Evolutionary conservation across 2,888 invertebrate species (phyloP), one percentile per base, ranked within the genome.

Genomic region (Subacronicta megacephala): DNA sequence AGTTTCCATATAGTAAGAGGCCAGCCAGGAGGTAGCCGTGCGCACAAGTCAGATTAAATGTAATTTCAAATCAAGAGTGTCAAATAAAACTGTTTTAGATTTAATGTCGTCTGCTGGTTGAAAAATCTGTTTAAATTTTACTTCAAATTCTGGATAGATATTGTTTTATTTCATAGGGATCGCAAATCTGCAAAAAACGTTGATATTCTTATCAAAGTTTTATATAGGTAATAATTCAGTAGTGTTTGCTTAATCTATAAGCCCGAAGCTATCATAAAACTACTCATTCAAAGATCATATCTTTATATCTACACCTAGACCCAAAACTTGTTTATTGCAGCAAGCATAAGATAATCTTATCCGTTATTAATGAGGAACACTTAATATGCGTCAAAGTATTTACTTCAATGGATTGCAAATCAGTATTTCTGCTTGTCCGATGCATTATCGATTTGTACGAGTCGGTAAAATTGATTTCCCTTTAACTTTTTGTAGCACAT

Each of bases 331-430:
- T 66, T 60, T 65, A 50, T 51, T 50, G 18, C 38, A 38, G 45
- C 44, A 35, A 38, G 23, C 40, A 53, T 55, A 37, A 67, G 62
- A 53, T 26, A 10, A 26, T 42, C 56, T 61, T 61, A 61, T 49
- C 42, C 31, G 47, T 65, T 64, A 72, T 68, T 60, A 68, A 77
- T 70, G 54, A 55, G 23, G 38, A 65, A 29, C 26, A 46, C 51
- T 75, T 62, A 55, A 65, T 75, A 65, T 40, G 29, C 49, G 62
- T 65, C 60, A 31, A 46, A 66, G 42, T 52, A 57, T 65, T 59
- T 65, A 47, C 60, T 60, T 60, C 53, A 65, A 64, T 65, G 69
- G 62, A 75, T 72, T 69, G 49, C 67, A 59, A 66, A 70, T 64
- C 55, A 40, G 46, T 47, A 60, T 55, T 61, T 53, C 58, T 64